These are phyloP conservation scores for Trissolcus brochymenae DNA, from an alignment of 2,888 invertebrate species.

Conservation along the genomic window DNA sequence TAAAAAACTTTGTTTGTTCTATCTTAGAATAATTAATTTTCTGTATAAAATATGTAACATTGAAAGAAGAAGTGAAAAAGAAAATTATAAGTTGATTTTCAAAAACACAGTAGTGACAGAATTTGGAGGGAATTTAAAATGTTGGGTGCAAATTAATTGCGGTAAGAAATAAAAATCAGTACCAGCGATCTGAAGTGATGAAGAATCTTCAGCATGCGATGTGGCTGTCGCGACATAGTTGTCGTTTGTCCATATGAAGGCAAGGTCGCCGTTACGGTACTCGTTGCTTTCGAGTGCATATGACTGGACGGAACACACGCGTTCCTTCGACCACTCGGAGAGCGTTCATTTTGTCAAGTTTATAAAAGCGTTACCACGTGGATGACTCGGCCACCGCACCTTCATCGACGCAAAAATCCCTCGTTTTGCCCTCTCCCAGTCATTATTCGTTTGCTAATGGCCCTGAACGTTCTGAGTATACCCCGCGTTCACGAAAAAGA, in stretches of 20 bases:
- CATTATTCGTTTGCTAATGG: background rate
- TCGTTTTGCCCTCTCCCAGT: background rate
- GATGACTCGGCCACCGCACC: background rate
- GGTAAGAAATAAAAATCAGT: background rate
- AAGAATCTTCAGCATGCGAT: conserved; percentile 25
- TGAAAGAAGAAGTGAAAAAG: no score
- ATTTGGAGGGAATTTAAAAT: background rate
- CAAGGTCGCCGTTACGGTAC: conserved; percentile 45
- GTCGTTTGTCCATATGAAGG: conserved; percentile 40
- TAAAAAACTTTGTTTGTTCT: no score
- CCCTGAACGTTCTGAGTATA: conserved; percentile 17
- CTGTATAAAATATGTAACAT: no score
- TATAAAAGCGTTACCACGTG: conserved; percentile 2
- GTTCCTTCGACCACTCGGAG: conserved; percentile 8
- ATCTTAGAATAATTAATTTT: no score
- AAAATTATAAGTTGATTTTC: no score
- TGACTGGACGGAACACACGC: conserved; percentile 19
- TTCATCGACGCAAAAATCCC: background rate
- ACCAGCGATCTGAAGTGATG: background rate
- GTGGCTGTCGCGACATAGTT: conserved; percentile 3
- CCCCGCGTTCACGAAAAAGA: background rate
- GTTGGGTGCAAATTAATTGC: background rate
- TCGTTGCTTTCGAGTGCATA: conserved; percentile 14
- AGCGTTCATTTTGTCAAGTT: background rate
- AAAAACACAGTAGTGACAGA: no score